Conservation (phyloP, 2,888 invertebrate genomes). For the Zaprionus lineosus region DNA sequence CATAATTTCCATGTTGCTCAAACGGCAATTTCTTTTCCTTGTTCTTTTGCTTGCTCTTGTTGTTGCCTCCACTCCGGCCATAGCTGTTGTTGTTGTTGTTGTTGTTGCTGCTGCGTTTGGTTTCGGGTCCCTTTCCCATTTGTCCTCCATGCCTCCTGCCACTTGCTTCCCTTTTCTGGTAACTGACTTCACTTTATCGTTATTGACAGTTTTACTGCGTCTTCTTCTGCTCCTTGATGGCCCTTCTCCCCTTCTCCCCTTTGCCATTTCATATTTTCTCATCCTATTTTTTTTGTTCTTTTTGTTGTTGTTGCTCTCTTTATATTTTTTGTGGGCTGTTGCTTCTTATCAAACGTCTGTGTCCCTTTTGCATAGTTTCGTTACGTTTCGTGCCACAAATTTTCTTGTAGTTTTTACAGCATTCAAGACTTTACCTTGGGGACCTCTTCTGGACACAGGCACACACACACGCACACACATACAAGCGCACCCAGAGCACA, state of each 20-base stretch:
- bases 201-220: constrained; percentile 71
- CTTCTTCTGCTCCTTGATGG: constrained; percentile 22
- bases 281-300: not conserved
- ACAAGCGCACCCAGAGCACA: too few relatives aligned
- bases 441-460: too few relatives aligned
- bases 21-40: constrained; percentile 72
- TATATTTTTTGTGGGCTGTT: constrained; percentile 5
- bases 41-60: constrained; percentile 33
- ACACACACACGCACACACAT: too few relatives aligned
- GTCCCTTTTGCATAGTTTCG: constrained; percentile 75
- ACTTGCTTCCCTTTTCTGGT: constrained; percentile 14
- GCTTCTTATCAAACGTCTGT: constrained; percentile 51
- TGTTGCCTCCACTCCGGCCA: too few relatives aligned
- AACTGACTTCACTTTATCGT: constrained; percentile 64
- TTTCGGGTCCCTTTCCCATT: not conserved
- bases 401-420: constrained; percentile 45
- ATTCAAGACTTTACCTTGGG: constrained; percentile 59
- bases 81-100: not conserved
- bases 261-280: not conserved
- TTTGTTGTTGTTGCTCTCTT: not conserved
- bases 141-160: constrained; percentile 8
- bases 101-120: not conserved
- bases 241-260: not conserved
- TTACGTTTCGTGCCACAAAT: constrained; percentile 59
- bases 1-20: constrained; percentile 78